A percentile compares a stretch with the other conserved stretches of the same genome.
Conservation (phyloP, 2,888 invertebrate genomes). For the Tetrapedia diversipes region DNA sequence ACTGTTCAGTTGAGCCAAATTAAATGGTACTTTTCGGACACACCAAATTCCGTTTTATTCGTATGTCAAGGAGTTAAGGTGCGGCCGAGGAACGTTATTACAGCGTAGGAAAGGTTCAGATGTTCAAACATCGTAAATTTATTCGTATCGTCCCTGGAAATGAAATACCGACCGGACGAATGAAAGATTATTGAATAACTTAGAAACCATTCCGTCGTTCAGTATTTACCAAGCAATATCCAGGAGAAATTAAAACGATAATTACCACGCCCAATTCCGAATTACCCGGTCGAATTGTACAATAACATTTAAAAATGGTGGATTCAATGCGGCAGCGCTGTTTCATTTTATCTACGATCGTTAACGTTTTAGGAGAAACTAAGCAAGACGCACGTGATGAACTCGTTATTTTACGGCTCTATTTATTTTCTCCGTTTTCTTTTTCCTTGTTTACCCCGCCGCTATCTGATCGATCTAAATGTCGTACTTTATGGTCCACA, state of each 20-base stretch:
- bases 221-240: slow-evolving; percentile 5
- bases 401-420: slow-evolving; percentile 6
- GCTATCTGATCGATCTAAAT: slow-evolving; percentile 6
- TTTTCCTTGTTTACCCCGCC: background rate
- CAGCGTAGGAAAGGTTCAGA: background rate
- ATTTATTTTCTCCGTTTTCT: background rate
- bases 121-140: background rate
- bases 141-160: background rate
- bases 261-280: too few species aligned
- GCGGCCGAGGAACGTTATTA: background rate
- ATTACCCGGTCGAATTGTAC: background rate
- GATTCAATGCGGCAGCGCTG: background rate
- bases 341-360: background rate
- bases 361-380: slow-evolving; percentile 2
- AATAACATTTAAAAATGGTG: background rate
- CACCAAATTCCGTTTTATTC: too few species aligned
- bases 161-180: background rate
- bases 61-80: too few species aligned
- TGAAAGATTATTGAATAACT: slow-evolving; percentile 1
- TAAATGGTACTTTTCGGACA: too few species aligned
- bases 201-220: background rate
- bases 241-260: slow-evolving; percentile 1
- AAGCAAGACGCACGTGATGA: background rate
- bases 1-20: too few species aligned
- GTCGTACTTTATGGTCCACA: slow-evolving; percentile 9